Conservation (phyloP, 2,113 vertebrate species). For the Gobius niger region DNA sequence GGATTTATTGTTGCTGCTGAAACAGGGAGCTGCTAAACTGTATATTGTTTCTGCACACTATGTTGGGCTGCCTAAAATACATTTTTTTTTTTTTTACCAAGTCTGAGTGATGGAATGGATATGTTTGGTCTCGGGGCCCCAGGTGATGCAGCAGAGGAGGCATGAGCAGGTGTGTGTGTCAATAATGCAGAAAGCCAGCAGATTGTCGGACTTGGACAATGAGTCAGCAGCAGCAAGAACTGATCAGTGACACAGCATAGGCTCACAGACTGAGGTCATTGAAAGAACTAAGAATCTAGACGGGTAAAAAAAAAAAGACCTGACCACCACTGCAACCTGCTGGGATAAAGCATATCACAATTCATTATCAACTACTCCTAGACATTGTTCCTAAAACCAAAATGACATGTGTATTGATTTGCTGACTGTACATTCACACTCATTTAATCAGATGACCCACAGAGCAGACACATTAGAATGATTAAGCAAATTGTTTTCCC, state of each 20-base stretch:
- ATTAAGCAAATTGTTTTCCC: conserved; percentile 26
- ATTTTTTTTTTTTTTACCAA: too few species aligned
- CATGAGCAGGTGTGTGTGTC: conserved; percentile 66
- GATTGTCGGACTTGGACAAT: conserved; percentile 72
- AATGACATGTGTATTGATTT: conserved; percentile 52
- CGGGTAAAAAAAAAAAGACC: not conserved
- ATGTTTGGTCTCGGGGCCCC: conserved; percentile 3
- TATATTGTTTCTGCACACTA: too few species aligned
- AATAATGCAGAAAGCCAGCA: conserved; percentile 74
- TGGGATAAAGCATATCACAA: conserved; percentile 11
- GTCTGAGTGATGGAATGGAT: not conserved
- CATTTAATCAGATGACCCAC: conserved; percentile 20
- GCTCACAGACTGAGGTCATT: too few species aligned
- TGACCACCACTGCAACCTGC: not conserved
- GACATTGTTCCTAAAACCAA: conserved; percentile 14
- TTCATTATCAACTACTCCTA: conserved; percentile 21
- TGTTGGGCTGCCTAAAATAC: too few species aligned
- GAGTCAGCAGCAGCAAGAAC: conserved; percentile 74
- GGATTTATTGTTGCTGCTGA: not conserved
- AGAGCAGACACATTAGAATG: conserved; percentile 14
- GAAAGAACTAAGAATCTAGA: too few species aligned
- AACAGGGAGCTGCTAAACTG: too few species aligned
- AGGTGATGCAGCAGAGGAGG: conserved; percentile 63
- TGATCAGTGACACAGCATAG: not conserved
- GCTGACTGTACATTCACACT: conserved; percentile 44